A percentile compares a stretch with the other conserved stretches of the same genome.
Evolutionary conservation across 2,797 vertebrate species (phyloP).

Genomic region (Sciurus vulgaris): DNA sequence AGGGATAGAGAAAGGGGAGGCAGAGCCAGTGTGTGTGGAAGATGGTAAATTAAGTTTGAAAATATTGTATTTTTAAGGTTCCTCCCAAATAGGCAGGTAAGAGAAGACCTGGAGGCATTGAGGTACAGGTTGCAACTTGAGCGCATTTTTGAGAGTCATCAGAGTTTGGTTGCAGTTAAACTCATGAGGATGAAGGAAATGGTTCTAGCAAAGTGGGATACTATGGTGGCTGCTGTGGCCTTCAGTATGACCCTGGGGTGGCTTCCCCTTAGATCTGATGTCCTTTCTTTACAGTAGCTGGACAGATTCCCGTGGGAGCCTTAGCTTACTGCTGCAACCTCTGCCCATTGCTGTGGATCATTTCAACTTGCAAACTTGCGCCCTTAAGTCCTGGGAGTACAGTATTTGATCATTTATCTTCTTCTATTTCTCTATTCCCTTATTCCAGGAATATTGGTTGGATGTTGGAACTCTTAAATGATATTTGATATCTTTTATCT

Average conservation of each 20-base stretch:
- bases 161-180: background rate
- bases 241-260: background rate
- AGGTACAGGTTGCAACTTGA: background rate
- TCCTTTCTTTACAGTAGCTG: background rate
- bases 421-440: background rate
- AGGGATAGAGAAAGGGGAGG: background rate
- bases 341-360: background rate
- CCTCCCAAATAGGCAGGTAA: background rate
- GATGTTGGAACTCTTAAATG: background rate
- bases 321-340: background rate
- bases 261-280: background rate
- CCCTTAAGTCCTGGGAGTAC: background rate
- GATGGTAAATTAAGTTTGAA: no score
- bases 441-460: conserved; percentile 29
- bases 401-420: background rate
- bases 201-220: background rate
- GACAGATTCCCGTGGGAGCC: background rate
- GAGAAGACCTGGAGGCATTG: background rate
- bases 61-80: background rate
- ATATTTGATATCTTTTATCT: background rate
- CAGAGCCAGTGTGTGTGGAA: background rate
- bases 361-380: background rate
- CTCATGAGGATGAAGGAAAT: background rate
- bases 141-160: background rate
- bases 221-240: background rate